Percentiles rank a stretch among this genome's conserved stretches.
These are phyloP conservation scores for Peromyscus eremicus DNA, from an alignment of 2,797 vertebrate genomes.

Conservation along the genomic window DNA sequence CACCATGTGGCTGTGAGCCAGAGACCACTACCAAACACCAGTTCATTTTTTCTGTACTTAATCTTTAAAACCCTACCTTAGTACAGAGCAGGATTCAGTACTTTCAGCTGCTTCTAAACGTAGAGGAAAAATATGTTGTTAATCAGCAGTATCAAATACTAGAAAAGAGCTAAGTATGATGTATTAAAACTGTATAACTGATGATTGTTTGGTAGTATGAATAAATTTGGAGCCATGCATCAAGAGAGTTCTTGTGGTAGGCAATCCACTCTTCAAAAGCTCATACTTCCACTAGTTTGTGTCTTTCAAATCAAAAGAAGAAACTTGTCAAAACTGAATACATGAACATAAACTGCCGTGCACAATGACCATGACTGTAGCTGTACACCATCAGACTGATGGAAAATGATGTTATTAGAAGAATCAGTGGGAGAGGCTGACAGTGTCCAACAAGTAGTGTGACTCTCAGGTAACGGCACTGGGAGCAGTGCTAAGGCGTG, in stretches of 20 bases:
- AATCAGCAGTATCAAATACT: background rate
- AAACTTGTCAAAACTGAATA: background rate
- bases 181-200: background rate
- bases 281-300: background rate
- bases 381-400: background rate
- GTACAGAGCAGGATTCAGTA: background rate
- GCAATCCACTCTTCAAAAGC: background rate
- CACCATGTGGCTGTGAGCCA: background rate
- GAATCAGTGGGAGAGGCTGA: background rate
- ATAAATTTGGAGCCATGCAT: background rate
- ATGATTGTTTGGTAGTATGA: background rate
- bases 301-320: background rate
- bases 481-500: background rate
- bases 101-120: background rate
- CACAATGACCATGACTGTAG: background rate
- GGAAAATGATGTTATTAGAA: background rate
- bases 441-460: background rate
- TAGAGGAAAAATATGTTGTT: background rate
- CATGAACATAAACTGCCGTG: background rate
- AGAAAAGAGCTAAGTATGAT: background rate
- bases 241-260: background rate
- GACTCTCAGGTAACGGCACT: background rate
- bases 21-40: background rate
- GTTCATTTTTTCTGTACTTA: background rate
- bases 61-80: constrained; percentile 10